Base-by-base conservation (phyloP, 2,888 invertebrate species). In the Cephus pulcher region DNA sequence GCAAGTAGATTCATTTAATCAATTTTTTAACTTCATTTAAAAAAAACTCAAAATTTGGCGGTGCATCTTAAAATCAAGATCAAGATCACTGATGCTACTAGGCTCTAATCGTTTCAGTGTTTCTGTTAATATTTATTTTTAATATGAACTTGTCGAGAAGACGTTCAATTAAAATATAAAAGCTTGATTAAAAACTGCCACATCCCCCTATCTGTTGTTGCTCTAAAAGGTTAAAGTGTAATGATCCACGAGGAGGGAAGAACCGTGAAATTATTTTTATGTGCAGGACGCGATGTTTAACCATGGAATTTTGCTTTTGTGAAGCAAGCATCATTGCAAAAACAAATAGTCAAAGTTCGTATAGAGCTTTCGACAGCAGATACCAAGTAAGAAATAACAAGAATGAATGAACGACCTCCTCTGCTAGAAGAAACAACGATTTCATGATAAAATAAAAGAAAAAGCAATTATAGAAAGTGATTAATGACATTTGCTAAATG, bases 371-470 rank as follows among this genome's bases (percentile, higher is more conserved):
- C 56, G 56, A 23, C 56, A 56, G 56, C 23, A 23, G 23, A 56
- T 56, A 56, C 1, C 56, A 15, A 56, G 56, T 56, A 56, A 56
- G 9, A 23, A 56, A 56, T 56, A 23, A 56, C 56, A 56, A 56
- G 56, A 56, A 56, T 56, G 56, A 56, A 56, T 23, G 23, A 71
- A 69, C 40, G 32, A 70, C 73, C 68, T 34, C n/a, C 34, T 69
- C 40, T 74, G 34, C 75, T 76, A 80, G 79, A 82, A 84, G 74
- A 80, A 82, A 77, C 81, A 81, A 78, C 79, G 82, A 78, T 78
- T 80, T 82, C 82, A 79, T 81, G 80, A 80, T 76, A 70, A 71
- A 71, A 9, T 9, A 56, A 56, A 56, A 23, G 23, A 56, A 56
- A 56, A 56, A 56, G 56, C 56, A 56, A 56, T 56, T 56, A 56